Base-by-base conservation (phyloP, 1,140 invertebrate genomes). In the Cyclina sinensis region DNA sequence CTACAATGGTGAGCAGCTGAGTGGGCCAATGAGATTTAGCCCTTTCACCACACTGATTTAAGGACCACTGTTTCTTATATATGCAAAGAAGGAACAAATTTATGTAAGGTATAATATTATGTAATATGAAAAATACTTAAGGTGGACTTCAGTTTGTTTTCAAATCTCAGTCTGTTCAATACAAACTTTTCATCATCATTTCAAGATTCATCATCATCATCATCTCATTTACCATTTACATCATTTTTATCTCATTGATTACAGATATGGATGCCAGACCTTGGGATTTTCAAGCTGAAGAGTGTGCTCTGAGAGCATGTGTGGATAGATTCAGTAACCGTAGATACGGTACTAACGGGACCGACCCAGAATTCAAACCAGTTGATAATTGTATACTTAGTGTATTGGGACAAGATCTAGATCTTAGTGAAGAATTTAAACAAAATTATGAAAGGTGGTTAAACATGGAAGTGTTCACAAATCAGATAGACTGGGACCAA, bases 231-330 rank as follows among this genome's bases (percentile, higher is more conserved):
- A 43, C 43, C 14, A 43, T n/a, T n/a, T n/a, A n/a, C n/a, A n/a
- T n/a, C n/a, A n/a, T n/a, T n/a, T n/a, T n/a, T n/a, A 46, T 9
- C 16, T 46, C 7, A 9, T 46, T 46, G 7, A 46, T 92, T 95
- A 39, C 92, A 97, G 98, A 99, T 96, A 97, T 99, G 91, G 99
- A 99, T 96, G 98, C 98, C 7, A 96, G 98, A 91, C 99, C 99
- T 4, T 99, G 98, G 98, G 99, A 99, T 95, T 99, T 99, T 94
- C 99, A 99, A 96, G 98, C 98, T 37, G 99, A 99, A 96, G 99
- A 99, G 95, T 99, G 98, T 96, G 97, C 98, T 32, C 95, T 99
- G 24, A 97, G 99, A 85, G 97, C 98, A 0, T 98, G 98, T 91
- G 98, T 99, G 4, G 99, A 99, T 96, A 97, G 98, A 59, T 99